Evolutionary conservation across 2,113 vertebrate genomes (phyloP), one percentile per base, ranked within the genome.

Genomic region (Dasyurus viverrinus): DNA sequence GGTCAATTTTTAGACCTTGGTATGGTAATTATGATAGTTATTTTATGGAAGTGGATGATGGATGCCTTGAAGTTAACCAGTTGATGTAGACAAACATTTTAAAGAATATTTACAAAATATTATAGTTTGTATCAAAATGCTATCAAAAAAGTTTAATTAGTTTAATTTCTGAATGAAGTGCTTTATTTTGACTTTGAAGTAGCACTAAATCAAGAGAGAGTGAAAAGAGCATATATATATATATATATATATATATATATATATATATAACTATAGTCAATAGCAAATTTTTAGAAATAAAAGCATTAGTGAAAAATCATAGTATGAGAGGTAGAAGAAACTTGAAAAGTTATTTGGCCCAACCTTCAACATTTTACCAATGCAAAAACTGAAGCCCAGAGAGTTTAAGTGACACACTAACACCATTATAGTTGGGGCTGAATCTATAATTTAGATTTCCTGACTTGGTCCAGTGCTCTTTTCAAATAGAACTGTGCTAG

Each of bases 401-500:
- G 95, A 90, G 89, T 57, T 48, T 94, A 95, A 94, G 4, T 22
- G 36, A 92, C 27, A 89, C 54, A 93, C 25, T 0, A n/a, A 57
- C 7, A 57, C 2, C 42, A 0, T 48, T 93, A 90, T 48, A 30
- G 55, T 42, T 36, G 94, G 8, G 95, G 27, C 3, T 90, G 36
- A 54, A n/a, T 36, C 16, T 76, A n/a, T 76, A 76, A n/a, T 14
- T 12, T n/a, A 47, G 36, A 2, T 7, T 54, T 91, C 8, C 2
- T 91, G 8, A 84, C 24, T 96, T 24, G 36, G 27, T 68, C 57
- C 30, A 36, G 11, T 68, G 30, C 30, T 36, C 57, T 68, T 68
- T 76, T 16, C 36, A 68, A n/a, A 76, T 0, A 76, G 68, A 76
- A 76, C 36, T 76, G 5, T n/a, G 11, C 30, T 19, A 76, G 16